Evolutionary conservation across 2,113 vertebrate species (phyloP).

Genomic region (Petromus typicus): DNA sequence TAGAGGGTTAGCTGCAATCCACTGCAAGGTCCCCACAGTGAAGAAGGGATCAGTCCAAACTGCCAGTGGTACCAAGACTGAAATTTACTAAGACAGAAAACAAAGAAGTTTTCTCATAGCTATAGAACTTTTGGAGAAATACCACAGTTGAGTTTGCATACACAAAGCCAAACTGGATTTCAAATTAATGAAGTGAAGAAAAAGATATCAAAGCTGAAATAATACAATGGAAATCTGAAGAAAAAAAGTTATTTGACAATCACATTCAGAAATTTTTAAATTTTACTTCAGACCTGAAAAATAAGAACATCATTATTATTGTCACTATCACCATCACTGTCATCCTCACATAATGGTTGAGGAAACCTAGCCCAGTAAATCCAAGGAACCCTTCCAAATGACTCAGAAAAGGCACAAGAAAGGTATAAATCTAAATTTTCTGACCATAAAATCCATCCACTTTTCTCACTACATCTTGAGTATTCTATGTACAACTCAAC

Average conservation of each 20-base stretch:
- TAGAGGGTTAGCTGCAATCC: not conserved
- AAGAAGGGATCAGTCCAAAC: not conserved
- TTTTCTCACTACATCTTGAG: not conserved
- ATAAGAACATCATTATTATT: not conserved
- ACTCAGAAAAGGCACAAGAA: not conserved
- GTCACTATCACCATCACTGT: not conserved
- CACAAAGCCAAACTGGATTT: not conserved
- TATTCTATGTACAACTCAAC: not conserved
- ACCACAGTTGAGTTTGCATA: not conserved
- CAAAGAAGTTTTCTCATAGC: not conserved
- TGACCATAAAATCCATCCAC: not conserved
- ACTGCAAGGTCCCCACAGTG: not conserved
- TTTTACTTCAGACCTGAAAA: not conserved
- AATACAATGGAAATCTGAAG: not conserved
- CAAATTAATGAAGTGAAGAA: conserved; percentile 2
- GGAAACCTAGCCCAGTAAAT: not conserved
- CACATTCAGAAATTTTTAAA: not conserved
- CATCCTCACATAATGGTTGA: not conserved
- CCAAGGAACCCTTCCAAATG: not conserved
- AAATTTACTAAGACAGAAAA: not conserved
- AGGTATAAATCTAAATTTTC: not conserved
- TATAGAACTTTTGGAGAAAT: not conserved
- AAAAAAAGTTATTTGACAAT: not conserved
- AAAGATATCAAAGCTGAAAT: not conserved
- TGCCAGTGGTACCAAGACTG: not conserved